Conservation (phyloP, 1,140 invertebrate species). For the Eciton burchellii region DNA sequence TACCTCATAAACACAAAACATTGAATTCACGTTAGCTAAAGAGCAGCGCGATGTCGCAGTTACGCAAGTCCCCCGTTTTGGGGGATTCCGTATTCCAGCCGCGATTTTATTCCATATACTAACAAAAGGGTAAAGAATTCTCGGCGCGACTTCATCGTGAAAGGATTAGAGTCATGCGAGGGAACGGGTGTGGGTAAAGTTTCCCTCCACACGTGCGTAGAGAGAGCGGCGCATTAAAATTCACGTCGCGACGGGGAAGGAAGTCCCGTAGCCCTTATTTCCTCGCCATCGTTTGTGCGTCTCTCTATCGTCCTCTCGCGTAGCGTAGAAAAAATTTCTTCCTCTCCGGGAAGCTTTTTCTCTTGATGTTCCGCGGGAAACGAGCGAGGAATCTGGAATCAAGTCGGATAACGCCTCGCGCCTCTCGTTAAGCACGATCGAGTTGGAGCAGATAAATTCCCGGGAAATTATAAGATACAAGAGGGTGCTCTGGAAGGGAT, state of each 20-base stretch:
- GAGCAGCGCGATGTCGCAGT: background rate
- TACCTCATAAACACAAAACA: background rate
- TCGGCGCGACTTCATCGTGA: constrained; percentile 22
- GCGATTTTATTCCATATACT: constrained; percentile 28
- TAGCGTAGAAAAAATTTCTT: constrained; percentile 15
- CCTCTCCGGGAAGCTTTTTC: background rate
- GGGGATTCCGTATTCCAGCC: constrained; percentile 7
- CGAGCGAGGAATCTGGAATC: constrained; percentile 41
- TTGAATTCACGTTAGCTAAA: background rate
- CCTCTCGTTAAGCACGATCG: constrained; percentile 42
- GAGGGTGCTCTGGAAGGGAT: constrained; percentile 33
- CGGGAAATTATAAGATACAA: constrained; percentile 59
- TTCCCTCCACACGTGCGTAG: constrained; percentile 29
- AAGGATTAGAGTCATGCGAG: constrained; percentile 48
- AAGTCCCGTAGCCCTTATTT: constrained; percentile 35
- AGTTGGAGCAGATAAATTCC: constrained; percentile 40
- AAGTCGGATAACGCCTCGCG: constrained; percentile 31
- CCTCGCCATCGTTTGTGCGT: constrained; percentile 42
- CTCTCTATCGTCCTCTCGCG: constrained; percentile 26
- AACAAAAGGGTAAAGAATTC: constrained; percentile 29
- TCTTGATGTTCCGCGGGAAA: constrained; percentile 37
- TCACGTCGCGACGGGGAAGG: constrained; percentile 39
- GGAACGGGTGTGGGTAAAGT: constrained; percentile 33
- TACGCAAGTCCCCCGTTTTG: background rate
- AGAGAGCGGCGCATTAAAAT: constrained; percentile 56